Evolutionary conservation across 2,113 vertebrate genomes (phyloP).

Genomic region (Hemicordylus capensis): DNA sequence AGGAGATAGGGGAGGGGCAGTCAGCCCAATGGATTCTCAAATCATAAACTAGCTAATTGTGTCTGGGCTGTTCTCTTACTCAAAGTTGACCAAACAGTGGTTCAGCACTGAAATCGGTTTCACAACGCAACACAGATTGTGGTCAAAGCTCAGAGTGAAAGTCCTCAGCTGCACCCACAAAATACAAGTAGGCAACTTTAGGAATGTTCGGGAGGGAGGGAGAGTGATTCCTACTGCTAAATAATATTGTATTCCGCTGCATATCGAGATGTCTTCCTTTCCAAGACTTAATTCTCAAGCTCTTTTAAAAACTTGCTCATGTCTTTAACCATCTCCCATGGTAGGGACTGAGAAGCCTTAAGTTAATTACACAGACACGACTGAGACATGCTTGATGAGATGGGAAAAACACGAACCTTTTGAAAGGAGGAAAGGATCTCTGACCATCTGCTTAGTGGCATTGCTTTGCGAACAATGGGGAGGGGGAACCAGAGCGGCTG

Average conservation of each 20-base stretch:
- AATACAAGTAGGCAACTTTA: constrained; percentile 63
- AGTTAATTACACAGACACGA: constrained; percentile 82
- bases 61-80: constrained; percentile 72
- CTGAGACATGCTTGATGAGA: constrained; percentile 83
- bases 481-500: constrained; percentile 47
- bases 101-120: constrained; percentile 82
- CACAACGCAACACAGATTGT: too few species aligned
- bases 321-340: constrained; percentile 78
- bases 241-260: constrained; percentile 72
- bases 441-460: constrained; percentile 79
- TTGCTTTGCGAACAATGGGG: constrained; percentile 69
- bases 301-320: constrained; percentile 77
- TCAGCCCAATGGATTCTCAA: constrained; percentile 28
- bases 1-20: constrained; percentile 1
- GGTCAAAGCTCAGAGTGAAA: constrained; percentile 59
- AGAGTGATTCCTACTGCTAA: constrained; percentile 61
- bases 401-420: constrained; percentile 82
- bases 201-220: constrained; percentile 70
- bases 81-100: constrained; percentile 63
- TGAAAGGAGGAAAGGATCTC: constrained; percentile 82
- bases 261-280: constrained; percentile 72
- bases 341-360: constrained; percentile 75
- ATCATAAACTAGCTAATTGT: constrained; percentile 64
- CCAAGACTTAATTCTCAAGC: constrained; percentile 74
- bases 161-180: constrained; percentile 65